phyloP scores from a whole-genome alignment of 2,797 vertebrate genomes.

The Dendrocincla tyrannina region DNA sequence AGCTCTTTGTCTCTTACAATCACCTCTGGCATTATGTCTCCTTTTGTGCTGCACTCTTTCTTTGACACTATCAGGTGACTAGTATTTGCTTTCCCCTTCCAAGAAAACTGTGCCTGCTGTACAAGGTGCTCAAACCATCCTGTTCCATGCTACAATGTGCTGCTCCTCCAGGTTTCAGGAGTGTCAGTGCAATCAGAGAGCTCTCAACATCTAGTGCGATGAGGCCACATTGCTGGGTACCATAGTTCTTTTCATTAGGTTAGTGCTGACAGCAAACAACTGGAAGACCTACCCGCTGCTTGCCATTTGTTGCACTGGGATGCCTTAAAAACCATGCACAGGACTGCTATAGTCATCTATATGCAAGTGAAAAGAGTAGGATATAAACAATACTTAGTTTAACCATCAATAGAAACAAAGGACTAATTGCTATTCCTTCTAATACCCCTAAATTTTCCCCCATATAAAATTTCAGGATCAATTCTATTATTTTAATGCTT shows the following conservation, averaged over 20 bases:
- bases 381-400: neutral
- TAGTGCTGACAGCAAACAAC: neutral
- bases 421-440: neutral
- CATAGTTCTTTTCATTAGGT: neutral
- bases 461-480: neutral
- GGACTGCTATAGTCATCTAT: neutral
- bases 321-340: neutral
- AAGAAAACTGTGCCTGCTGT: neutral
- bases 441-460: neutral
- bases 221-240: neutral
- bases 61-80: neutral
- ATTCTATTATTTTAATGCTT: neutral
- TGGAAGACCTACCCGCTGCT: neutral
- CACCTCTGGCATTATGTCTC: neutral
- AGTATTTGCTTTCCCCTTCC: neutral
- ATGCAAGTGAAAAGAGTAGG: neutral
- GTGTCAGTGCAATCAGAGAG: neutral
- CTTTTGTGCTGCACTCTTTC: neutral
- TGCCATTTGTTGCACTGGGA: neutral
- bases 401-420: neutral
- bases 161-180: neutral
- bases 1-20: conserved; percentile 15
- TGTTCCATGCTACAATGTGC: neutral
- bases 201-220: neutral
- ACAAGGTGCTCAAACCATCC: neutral